Evolutionary conservation across 2,113 vertebrate species (phyloP), one percentile per base, ranked within the genome.

Genomic region (Galemys pyrenaicus): DNA sequence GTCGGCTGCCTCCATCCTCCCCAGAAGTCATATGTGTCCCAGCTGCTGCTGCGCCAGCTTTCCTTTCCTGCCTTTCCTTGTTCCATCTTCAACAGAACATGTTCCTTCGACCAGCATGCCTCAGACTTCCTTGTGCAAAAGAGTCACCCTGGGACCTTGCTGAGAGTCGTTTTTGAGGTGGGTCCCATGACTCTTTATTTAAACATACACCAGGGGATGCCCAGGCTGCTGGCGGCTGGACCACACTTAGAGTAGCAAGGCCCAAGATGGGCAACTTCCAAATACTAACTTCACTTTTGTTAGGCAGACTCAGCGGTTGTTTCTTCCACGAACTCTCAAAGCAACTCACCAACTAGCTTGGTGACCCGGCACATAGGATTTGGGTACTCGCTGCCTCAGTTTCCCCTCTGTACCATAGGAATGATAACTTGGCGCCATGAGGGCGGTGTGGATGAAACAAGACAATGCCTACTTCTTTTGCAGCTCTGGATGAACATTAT

Each of bases 11-110:
- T 13, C 22, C 20, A 6, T 56, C 16, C 32, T 51, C 16, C 6
- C 1, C 0, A 1, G 12, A 26, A 49, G 16, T 32, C 7, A 0
- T 32, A 0, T 46, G 16, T 65, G 4, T 67, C n/a, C 32, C 60
- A 35, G 37, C 15, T 17, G 30, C 10, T 9, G 41, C 71, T 74
- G 39, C 24, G 22, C 26, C n/a, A 8, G 32, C 49, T 39, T 35
- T 39, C 10, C 35, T 30, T 71, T 37, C 22, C 12, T 35, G 8
- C 16, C 73, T 87, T 35, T 96, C 77, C 77, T 70, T 9, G 5
- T 49, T 74, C 16, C 65, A 80, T 79, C 46, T 65, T 37, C n/a
- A 68, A 54, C 3, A 9, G 39, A 64, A 39, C 44, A 4, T 30
- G 20, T 9, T 44, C 56, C 54, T 93, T 75, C 54, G 30, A 12